phyloP scores from a whole-genome alignment of 2,797 vertebrate species.

The Molothrus aeneus region DNA sequence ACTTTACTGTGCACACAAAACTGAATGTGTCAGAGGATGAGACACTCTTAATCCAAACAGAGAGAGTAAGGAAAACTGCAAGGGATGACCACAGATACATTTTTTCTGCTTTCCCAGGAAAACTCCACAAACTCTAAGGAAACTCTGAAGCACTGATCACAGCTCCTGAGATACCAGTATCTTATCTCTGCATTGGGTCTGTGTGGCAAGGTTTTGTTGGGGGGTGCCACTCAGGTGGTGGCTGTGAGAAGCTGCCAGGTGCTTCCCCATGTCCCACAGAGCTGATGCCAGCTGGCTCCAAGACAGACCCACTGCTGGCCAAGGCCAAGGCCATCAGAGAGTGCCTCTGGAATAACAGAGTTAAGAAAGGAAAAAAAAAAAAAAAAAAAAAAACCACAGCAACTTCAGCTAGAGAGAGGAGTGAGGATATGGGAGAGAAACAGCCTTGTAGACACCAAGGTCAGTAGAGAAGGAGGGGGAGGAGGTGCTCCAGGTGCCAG shows the following conservation, averaged over 20 bases:
- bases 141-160: neutral
- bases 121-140: neutral
- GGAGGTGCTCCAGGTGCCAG: neutral
- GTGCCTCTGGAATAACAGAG: neutral
- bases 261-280: neutral
- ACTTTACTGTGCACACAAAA: neutral
- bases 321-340: neutral
- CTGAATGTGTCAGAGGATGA: neutral
- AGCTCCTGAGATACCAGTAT: neutral
- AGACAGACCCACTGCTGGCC: rapidly evolving
- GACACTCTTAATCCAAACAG: neutral
- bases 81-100: neutral
- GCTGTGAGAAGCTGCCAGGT: neutral
- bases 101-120: neutral
- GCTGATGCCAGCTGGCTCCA: rapidly evolving
- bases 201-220: neutral
- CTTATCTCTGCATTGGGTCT: neutral
- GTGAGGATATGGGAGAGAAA: neutral
- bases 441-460: neutral
- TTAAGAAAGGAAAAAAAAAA: neutral
- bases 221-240: neutral
- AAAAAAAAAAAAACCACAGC: rapidly evolving
- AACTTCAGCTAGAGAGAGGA: neutral
- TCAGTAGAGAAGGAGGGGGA: neutral
- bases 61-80: neutral